These are phyloP conservation scores for Adelosebastes latens DNA, from an alignment of 2,797 vertebrate genomes.

Conservation along the genomic window DNA sequence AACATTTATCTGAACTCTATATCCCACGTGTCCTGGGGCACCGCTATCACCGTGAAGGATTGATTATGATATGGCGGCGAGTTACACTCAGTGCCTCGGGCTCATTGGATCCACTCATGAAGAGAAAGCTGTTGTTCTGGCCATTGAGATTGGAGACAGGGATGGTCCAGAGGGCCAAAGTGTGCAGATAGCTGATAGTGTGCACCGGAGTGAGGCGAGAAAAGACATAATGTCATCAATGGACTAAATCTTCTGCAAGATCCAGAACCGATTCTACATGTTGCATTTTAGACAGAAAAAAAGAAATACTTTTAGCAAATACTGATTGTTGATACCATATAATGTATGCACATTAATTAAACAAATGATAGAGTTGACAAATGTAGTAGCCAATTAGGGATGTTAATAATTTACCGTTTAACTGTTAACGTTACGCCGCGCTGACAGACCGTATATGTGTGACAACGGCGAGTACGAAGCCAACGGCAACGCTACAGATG, in stretches of 20 bases:
- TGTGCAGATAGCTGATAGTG: conserved; percentile 51
- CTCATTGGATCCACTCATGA: conserved; percentile 49
- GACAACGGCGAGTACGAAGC: no score
- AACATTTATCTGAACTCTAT: conserved; percentile 58
- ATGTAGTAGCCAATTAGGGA: background rate
- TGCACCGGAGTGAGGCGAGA: background rate
- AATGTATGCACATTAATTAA: background rate
- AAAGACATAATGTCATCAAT: background rate
- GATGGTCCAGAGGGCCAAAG: conserved; percentile 30
- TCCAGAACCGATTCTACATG: background rate
- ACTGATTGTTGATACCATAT: background rate
- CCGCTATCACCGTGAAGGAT: conserved; percentile 49
- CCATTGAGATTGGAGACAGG: conserved; percentile 28
- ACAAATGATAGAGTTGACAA: background rate
- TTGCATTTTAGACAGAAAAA: background rate
- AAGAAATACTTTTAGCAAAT: background rate
- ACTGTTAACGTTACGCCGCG: no score
- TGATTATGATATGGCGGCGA: conserved; percentile 54
- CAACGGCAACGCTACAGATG: no score
- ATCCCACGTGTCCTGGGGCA: conserved; percentile 46
- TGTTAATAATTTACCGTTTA: no score
- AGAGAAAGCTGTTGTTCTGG: conserved; percentile 51
- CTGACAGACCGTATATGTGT: no score
- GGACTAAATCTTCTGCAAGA: background rate
- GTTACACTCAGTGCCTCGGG: conserved; percentile 47